Evolutionary conservation across 2,797 vertebrate species (phyloP), one percentile per base, ranked within the genome.

Genomic region (Rallus crepitans): DNA sequence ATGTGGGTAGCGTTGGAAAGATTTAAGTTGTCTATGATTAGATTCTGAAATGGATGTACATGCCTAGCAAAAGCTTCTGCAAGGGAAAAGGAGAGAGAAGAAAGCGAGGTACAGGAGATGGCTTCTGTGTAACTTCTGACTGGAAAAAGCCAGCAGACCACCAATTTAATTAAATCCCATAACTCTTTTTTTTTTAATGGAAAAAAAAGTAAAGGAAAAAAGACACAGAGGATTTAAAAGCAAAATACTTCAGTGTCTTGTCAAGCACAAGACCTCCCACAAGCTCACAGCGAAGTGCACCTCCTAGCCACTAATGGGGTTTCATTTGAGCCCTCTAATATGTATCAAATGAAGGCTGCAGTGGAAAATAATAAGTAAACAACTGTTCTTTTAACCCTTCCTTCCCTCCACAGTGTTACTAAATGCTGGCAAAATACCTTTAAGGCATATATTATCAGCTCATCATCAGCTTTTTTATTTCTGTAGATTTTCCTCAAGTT

Each of bases 21-120:
- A 97, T 93, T 96, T 89, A 96, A 96, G 96, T 95, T 96, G 94
- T 53, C 83, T 64, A 16, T 60, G 91, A 94, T 97, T 91, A 86
- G 93, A 80, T 96, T 93, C 94, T 30, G 70, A 92, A 96, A 95
- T 48, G 70, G 89, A 82, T 76, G 94, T 28, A 65, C 66, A 61
- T 75, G 95, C 45, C 71, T 61, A 59, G 56, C 19, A 78, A 91
- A 95, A 84, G n/a, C 50, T 95, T 84, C 82, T 81, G 21, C 33
- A 69, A 37, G 33, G 45, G 45, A 83, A 66, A 84, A 69, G 40
- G 27, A 82, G 68, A 61, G 31, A 60, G 30, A 79, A 55, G 56
- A 80, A 56, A n/a, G 53, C 53, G 21, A n/a, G 84, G 66, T 65
- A 20, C 8, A 65, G 57, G 28, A 76, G 45, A 55, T 52, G 53